Base-by-base conservation (phyloP, 2,888 invertebrate genomes). In the Pollenia angustigena region DNA sequence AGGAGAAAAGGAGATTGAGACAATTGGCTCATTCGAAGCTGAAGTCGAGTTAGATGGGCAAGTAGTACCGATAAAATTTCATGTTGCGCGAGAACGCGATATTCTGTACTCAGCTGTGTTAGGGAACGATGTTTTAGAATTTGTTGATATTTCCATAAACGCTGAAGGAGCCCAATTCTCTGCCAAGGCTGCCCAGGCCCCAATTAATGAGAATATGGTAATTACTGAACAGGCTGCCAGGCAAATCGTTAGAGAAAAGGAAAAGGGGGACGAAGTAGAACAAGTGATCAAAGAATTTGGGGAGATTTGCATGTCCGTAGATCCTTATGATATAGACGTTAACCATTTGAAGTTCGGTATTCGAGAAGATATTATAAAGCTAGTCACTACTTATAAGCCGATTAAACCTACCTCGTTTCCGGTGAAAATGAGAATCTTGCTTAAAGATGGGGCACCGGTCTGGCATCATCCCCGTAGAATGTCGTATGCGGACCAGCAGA, bases 311-410 rank as follows among this genome's bases (percentile, higher is more conserved):
- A 50, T 68, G 12, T 10, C 64, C 9, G 11, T 11, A 10, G 16
- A 64, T 4, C 4, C 16, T 2, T n/a, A n/a, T 42, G 44, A 42
- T 12, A n/a, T 64, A 10, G 64, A 42, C 10, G 42, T 68, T 1
- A 11, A n/a, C 14, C 56, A 72, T 56, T 72, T 72, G 18, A 12
- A 54, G 9, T 8, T 6, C 3, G 44, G 56, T 7, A 12, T 42
- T n/a, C 14, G 10, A 16, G 18, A 42, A 9, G 56, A 72, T 4
- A 58, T 72, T 14, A n/a, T 56, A 4, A 46, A 62, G 11, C 46
- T 75, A 23, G 58, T 62, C 4, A 44, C 11, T 9, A 7, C 66
- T 92, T 89, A 92, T 93, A 0, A 92, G 90, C n/a, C 92, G 88
- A 14, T 32, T 1, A 66, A 75, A 32, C 46, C 46, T 1, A 68